Evolutionary conservation across 1,140 invertebrate species (phyloP), one percentile per base, ranked within the genome.

Genomic region (Ceratitis capitata): DNA sequence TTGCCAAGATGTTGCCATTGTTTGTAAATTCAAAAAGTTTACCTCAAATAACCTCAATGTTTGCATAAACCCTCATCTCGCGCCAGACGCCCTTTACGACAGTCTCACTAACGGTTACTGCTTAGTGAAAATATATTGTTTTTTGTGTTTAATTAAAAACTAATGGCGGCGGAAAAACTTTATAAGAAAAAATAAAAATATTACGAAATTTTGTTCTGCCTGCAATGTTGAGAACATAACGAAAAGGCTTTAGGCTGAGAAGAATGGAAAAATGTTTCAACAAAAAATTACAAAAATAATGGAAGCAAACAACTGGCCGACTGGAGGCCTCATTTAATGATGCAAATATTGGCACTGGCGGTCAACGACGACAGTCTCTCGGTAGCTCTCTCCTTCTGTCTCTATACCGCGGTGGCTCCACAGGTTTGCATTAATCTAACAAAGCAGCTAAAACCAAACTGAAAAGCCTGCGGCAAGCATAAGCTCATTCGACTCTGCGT

Each of bases 331-430:
- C 39, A 23, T 78, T 78, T 78, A 42, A 78, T 78, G 39, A 45
- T 39, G 69, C 69, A 78, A 78, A 47, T 78, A 78, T 78, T 47
- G 7, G 69, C 69, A 78, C 35, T 78, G 23, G 69, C 12, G 61
- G 61, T 69, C 61, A 69, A 32, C 39, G 3, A n/a, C 19, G 39
- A 26, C 7, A 45, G 10, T 78, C n/a, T 45, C 45, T 23, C 10
- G 0, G n/a, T n/a, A n/a, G n/a, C n/a, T n/a, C n/a, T 3, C 4
- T 7, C 3, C 19, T 7, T 7, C 23, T 23, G 2, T 10, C n/a
- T 0, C 69, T 12, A 5, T 39, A 78, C n/a, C 16, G 10, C n/a
- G 10, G 1, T 39, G 19, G 32, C n/a, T 78, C 19, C n/a, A n/a
- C n/a, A 42, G n/a, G 9, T 74, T 6, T 16, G 1, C 61, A 35